Percentiles rank a stretch among this genome's conserved stretches.
These are phyloP conservation scores for Xiphorhynchus erythropygius DNA, from an alignment of 2,797 vertebrate species.

Conservation along the genomic window DNA sequence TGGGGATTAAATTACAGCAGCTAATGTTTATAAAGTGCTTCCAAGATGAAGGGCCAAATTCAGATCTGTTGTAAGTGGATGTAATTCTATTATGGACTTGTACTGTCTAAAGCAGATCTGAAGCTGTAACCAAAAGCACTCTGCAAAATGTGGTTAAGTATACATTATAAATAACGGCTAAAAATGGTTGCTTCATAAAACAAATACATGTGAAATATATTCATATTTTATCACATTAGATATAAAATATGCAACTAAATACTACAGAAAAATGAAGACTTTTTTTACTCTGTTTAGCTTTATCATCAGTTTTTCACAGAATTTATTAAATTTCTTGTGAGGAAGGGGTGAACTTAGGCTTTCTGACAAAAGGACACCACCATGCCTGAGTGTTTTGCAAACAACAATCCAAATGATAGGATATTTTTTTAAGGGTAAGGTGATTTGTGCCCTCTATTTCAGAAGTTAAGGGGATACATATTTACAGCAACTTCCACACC, in stretches of 20 bases:
- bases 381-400: not conserved
- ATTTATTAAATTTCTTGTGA: not conserved
- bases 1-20: slow-evolving; percentile 65
- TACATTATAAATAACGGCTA: slow-evolving; percentile 4
- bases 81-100: slow-evolving; percentile 62
- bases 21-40: slow-evolving; percentile 72
- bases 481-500: not conserved
- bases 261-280: not conserved
- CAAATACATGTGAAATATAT: not conserved
- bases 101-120: slow-evolving; percentile 59
- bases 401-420: not conserved
- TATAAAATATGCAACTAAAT: not conserved
- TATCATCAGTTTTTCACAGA: not conserved
- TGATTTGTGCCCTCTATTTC: not conserved
- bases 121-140: slow-evolving; percentile 56
- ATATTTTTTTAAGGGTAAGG: not conserved
- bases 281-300: not conserved
- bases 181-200: slow-evolving; percentile 6
- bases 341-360: not conserved
- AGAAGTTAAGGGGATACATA: not conserved
- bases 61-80: slow-evolving; percentile 64
- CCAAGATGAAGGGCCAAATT: slow-evolving; percentile 72
- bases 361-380: not conserved
- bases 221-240: not conserved
- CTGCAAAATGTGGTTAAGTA: slow-evolving; percentile 51